These are phyloP conservation scores for Vulpes lagopus DNA, from an alignment of 2,113 vertebrate genomes.

Conservation along the genomic window DNA sequence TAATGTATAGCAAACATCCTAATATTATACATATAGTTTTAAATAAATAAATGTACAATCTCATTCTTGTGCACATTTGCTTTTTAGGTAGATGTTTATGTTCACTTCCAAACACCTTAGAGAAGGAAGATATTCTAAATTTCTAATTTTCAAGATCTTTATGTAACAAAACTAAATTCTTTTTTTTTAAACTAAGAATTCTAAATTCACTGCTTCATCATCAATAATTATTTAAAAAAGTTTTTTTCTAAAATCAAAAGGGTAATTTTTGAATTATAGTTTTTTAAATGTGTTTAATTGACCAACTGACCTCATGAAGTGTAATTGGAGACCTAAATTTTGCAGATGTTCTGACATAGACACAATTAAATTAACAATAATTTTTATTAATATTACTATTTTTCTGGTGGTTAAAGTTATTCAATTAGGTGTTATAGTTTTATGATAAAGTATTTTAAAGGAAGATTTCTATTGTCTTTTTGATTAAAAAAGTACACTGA, in stretches of 20 bases:
- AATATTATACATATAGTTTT: not conserved
- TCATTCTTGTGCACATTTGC: not conserved
- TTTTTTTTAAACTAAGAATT: not conserved
- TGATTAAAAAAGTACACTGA: not conserved
- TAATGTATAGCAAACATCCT: not conserved
- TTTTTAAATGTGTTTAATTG: not conserved
- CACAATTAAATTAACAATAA: conserved; percentile 12
- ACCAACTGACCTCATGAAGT: not conserved
- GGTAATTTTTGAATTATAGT: not conserved
- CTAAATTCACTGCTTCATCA: not conserved
- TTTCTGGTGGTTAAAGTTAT: not conserved
- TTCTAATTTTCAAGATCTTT: not conserved
- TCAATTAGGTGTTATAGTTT: not conserved
- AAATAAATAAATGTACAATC: not conserved
- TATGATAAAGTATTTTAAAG: not conserved
- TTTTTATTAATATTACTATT: conserved; percentile 28
- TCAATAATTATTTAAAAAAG: not conserved
- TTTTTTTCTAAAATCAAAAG: not conserved
- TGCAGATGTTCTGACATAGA: not conserved
- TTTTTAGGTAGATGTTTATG: not conserved
- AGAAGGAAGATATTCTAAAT: not conserved
- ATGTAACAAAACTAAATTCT: not conserved
- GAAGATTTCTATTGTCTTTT: not conserved
- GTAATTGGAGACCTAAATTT: not conserved
- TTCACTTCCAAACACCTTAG: not conserved